Evolutionary conservation across 2,888 invertebrate species (phyloP).

Genomic region (Trissolcus japonicus): DNA sequence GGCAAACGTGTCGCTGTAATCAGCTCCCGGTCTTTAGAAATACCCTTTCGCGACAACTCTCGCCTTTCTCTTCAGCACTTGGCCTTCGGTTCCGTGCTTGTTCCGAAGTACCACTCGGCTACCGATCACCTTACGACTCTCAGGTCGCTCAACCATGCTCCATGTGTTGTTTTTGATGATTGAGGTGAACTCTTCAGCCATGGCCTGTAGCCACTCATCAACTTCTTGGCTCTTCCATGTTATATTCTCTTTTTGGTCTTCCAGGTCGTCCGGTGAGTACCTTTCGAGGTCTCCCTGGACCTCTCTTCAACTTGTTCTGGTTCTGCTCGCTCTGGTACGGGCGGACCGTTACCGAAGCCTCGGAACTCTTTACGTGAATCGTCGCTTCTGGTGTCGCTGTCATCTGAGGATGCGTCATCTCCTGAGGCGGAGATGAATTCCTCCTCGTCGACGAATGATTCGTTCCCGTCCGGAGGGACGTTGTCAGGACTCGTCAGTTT

Average conservation of each 20-base stretch:
- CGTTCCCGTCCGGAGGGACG: not conserved
- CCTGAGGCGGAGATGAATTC: not conserved
- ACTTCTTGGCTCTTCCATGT: slow-evolving; percentile 4
- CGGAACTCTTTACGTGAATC: not conserved
- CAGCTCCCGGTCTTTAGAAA: slow-evolving; percentile 1
- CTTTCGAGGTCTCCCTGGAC: slow-evolving; percentile 6
- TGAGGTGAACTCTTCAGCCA: slow-evolving; percentile 7
- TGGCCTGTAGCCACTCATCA: slow-evolving; percentile 5
- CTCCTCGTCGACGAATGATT: not conserved
- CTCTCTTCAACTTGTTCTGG: not conserved
- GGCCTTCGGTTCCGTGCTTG: not conserved
- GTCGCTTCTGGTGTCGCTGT: not conserved
- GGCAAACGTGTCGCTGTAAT: slow-evolving; percentile 6
- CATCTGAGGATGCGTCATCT: not conserved
- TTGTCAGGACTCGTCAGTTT: not conserved
- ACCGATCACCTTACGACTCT: not conserved
- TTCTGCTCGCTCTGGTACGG: not conserved
- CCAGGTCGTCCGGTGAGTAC: not conserved
- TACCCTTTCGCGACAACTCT: slow-evolving; percentile 10
- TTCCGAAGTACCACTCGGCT: slow-evolving; percentile 9
- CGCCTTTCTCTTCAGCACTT: slow-evolving; percentile 8
- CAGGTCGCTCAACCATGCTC: not conserved
- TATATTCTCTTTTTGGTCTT: slow-evolving; percentile 3
- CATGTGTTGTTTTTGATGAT: slow-evolving; percentile 10
- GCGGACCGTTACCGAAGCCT: not conserved